These are phyloP conservation scores for Caenorhabditis doughertyi DNA, from an alignment of 2,888 invertebrate genomes.

Conservation along the genomic window DNA sequence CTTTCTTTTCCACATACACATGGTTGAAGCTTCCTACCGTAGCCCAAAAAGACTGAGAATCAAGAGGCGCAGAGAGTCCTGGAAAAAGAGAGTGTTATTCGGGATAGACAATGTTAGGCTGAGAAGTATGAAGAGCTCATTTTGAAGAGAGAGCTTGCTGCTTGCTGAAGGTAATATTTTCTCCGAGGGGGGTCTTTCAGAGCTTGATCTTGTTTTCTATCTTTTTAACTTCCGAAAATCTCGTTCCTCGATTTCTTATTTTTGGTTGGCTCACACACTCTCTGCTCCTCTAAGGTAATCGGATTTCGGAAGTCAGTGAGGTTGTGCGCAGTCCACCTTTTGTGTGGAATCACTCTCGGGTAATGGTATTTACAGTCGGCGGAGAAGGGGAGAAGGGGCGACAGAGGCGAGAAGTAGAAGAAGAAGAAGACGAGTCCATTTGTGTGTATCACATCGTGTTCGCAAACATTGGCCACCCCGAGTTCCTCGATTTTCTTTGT, in stretches of 20 bases:
- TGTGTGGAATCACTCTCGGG: slow-evolving; percentile 57
- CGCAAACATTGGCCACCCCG: slow-evolving; percentile 56
- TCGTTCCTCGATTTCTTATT: slow-evolving; percentile 25
- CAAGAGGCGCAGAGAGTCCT: slow-evolving; percentile 15
- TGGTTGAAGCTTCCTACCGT: slow-evolving; percentile 67
- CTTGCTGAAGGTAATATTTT: slow-evolving; percentile 37
- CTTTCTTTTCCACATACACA: slow-evolving; percentile 40
- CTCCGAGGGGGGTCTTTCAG: not conserved
- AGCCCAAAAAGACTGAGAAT: slow-evolving; percentile 10
- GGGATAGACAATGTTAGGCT: slow-evolving; percentile 27
- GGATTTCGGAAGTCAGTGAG: slow-evolving; percentile 46
- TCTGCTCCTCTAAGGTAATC: slow-evolving; percentile 46
- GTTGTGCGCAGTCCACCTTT: slow-evolving; percentile 50
- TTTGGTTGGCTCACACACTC: slow-evolving; percentile 10
- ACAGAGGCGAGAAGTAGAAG: slow-evolving; percentile 51
- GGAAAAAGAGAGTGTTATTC: slow-evolving; percentile 25
- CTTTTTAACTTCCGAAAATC: slow-evolving; percentile 10
- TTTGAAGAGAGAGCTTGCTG: not conserved
- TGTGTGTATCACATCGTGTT: slow-evolving; percentile 67
- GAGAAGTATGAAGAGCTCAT: slow-evolving; percentile 22
- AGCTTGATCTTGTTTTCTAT: slow-evolving; percentile 48
- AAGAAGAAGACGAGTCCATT: slow-evolving; percentile 51
- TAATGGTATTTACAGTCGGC: slow-evolving; percentile 65
- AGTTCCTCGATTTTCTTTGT: slow-evolving; percentile 59
- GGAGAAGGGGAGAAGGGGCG: not conserved